A percentile compares a stretch with the other conserved stretches of the same genome.
Conservation (phyloP, 2,888 invertebrate genomes). For the Diarsia dahlii region DNA sequence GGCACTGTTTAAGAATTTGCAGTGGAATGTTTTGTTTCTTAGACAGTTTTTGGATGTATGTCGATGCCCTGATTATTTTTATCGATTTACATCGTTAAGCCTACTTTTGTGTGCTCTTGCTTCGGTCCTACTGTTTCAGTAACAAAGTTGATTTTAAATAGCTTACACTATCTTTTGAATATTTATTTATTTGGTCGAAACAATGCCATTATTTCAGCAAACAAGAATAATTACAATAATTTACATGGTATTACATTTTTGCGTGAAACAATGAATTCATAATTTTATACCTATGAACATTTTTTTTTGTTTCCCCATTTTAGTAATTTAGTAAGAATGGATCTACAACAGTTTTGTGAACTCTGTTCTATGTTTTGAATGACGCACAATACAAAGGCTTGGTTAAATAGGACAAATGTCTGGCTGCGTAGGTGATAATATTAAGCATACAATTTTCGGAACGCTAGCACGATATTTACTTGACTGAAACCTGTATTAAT, state of each 20-base stretch:
- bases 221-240: background rate
- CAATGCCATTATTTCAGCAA: background rate
- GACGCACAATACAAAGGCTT: background rate
- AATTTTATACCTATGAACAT: background rate
- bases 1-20: slow-evolving; percentile 5
- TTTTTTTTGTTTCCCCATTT: background rate
- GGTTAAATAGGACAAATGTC: slow-evolving; percentile 9
- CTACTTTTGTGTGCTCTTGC: too few relatives aligned
- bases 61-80: background rate
- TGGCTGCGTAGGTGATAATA: slow-evolving; percentile 26
- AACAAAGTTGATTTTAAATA: background rate
- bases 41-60: background rate
- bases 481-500: background rate
- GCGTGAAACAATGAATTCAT: background rate
- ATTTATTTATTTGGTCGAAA: background rate
- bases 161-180: background rate
- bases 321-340: background rate
- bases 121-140: background rate
- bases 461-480: background rate
- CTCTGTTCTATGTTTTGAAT: background rate
- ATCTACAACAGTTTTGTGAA: background rate
- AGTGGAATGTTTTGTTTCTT: background rate
- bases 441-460: slow-evolving; percentile 8
- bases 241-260: background rate
- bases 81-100: background rate